Evolutionary conservation across 92 coral and sea anemone species (phyloP).

Genomic region (Phymanthus crucifer): DNA sequence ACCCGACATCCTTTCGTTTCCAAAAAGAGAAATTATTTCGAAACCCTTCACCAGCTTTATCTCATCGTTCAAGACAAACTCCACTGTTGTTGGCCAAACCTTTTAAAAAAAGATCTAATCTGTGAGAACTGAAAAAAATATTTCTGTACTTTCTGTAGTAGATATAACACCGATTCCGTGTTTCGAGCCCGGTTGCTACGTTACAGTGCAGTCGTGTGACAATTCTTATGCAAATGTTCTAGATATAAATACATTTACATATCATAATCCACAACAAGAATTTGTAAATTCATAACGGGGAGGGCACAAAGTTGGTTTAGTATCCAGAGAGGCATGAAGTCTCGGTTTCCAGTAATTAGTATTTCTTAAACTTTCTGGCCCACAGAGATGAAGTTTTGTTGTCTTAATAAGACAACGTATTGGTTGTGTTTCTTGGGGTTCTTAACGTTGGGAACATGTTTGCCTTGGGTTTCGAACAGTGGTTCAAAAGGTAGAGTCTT

Average conservation of each 20-base stretch:
- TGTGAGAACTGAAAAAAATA: background rate
- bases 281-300: constrained; percentile 42
- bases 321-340: constrained; percentile 24
- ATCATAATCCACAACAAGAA: constrained; percentile 17
- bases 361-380: constrained; percentile 3
- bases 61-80: background rate
- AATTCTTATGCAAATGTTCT: constrained; percentile 38
- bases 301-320: constrained; percentile 27
- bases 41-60: background rate
- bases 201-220: constrained; percentile 24
- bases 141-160: background rate
- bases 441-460: constrained; percentile 5
- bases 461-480: constrained; percentile 26
- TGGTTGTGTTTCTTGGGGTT: constrained; percentile 38
- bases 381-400: constrained; percentile 26
- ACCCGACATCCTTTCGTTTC: background rate
- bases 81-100: background rate
- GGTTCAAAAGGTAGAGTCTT: constrained; percentile 25
- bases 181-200: constrained; percentile 14
- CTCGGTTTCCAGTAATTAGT: constrained; percentile 1
- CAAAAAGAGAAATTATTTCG: background rate
- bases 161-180: background rate
- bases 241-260: constrained; percentile 35
- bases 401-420: constrained; percentile 9
- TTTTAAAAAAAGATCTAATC: background rate